Conservation (phyloP, 2,888 invertebrate genomes). For the Cerastis leucographa region DNA sequence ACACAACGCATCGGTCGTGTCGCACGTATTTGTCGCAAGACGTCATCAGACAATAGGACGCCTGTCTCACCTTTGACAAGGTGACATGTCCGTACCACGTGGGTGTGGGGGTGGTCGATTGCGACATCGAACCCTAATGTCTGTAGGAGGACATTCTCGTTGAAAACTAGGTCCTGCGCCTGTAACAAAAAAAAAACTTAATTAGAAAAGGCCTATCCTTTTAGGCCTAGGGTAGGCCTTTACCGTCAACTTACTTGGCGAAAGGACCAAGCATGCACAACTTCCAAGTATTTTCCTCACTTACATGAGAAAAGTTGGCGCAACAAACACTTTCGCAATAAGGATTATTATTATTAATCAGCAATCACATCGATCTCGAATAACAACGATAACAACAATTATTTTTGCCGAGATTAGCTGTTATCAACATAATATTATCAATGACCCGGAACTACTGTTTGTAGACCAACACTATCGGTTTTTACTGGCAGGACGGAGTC, state of each 20-base stretch:
- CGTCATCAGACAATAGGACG: constrained; percentile 71
- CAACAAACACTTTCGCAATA: neutral
- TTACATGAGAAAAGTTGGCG: no score
- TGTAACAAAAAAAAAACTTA: constrained; percentile 78
- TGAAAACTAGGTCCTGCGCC: constrained; percentile 98
- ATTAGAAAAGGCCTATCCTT: no score
- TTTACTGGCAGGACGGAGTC: neutral
- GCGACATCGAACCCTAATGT: constrained; percentile 99
- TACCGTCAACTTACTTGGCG: no score
- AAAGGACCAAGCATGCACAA: no score
- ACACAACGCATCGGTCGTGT: constrained; percentile 24
- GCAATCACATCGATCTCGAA: no score
- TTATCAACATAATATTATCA: constrained; percentile 17
- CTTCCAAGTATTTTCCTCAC: no score
- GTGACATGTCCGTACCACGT: constrained; percentile 98
- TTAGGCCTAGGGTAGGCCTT: no score
- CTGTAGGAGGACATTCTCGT: constrained; percentile 99
- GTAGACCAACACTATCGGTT: neutral
- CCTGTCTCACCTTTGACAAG: constrained; percentile 96
- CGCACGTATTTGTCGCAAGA: constrained; percentile 33
- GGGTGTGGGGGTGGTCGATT: constrained; percentile 99
- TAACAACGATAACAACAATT: neutral
- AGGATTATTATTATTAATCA: neutral
- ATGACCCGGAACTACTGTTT: constrained; percentile 10
- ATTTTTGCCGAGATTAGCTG: constrained; percentile 9